Evolutionary conservation across 2,888 invertebrate species (phyloP).

Genomic region (Luffia ferchaultella): DNA sequence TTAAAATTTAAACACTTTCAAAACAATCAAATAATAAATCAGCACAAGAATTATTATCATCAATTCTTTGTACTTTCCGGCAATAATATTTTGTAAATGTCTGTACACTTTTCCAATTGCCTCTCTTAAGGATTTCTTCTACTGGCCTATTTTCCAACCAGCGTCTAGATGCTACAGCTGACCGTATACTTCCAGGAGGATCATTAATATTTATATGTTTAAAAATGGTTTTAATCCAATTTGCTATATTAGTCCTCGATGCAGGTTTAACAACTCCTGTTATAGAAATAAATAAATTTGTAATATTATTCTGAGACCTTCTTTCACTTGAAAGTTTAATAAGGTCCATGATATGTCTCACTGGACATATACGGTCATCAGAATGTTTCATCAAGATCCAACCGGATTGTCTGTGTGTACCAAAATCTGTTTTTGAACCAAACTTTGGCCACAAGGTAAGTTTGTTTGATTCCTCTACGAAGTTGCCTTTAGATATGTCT

Average conservation of each 20-base stretch:
- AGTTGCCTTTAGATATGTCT: background rate
- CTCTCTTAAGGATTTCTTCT: constrained; percentile 11
- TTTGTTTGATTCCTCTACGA: background rate
- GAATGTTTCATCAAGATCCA: background rate
- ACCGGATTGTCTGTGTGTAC: constrained; percentile 2
- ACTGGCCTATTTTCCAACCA: constrained; percentile 6
- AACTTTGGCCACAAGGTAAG: constrained; percentile 4
- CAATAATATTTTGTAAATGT: constrained; percentile 12
- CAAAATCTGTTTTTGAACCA: constrained; percentile 4
- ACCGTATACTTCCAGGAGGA: constrained; percentile 9
- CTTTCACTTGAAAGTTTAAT: background rate
- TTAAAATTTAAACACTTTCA: no score
- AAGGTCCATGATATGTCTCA: background rate
- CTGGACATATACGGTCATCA: background rate
- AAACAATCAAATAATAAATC: no score
- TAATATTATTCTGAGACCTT: background rate
- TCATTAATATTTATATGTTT: constrained; percentile 5
- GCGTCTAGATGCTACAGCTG: constrained; percentile 10
- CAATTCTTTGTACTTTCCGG: constrained; percentile 11
- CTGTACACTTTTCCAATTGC: constrained; percentile 11
- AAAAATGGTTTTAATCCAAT: constrained; percentile 11
- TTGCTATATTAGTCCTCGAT: constrained; percentile 10
- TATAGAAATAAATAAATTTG: background rate
- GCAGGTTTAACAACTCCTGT: constrained; percentile 4
- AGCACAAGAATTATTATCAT: no score